phyloP scores from a whole-genome alignment of 1,140 invertebrate genomes.

The Solenopsis fugax region DNA sequence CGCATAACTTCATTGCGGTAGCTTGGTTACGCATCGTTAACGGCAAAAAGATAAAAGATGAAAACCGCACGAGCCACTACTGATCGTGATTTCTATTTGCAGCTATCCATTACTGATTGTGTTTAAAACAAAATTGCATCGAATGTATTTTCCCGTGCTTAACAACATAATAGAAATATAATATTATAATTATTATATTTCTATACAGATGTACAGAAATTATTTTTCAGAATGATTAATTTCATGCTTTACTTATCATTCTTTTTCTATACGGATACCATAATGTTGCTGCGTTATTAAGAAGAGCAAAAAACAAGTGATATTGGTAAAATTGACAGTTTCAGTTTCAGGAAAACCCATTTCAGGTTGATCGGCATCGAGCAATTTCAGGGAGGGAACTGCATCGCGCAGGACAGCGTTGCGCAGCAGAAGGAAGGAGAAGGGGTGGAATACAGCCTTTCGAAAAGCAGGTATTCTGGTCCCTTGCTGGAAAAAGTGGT shows the following conservation, averaged over 20 bases:
- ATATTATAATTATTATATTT: not conserved
- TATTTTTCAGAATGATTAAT: not conserved
- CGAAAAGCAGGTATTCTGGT: slow-evolving; percentile 81
- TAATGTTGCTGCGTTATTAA: not conserved
- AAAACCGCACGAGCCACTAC: slow-evolving; percentile 45
- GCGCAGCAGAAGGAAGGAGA: not conserved
- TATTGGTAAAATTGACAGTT: slow-evolving; percentile 45
- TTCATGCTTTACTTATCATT: not conserved
- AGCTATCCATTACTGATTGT: not conserved
- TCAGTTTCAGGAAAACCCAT: slow-evolving; percentile 53
- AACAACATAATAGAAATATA: not conserved
- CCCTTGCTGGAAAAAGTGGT: slow-evolving; percentile 81
- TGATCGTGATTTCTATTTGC: slow-evolving; percentile 1
- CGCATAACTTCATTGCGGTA: slow-evolving; percentile 70
- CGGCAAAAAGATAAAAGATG: slow-evolving; percentile 61
- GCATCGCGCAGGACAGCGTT: slow-evolving; percentile 24
- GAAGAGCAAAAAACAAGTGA: not conserved
- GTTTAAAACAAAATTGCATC: not conserved
- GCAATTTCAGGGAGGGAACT: slow-evolving; percentile 55
- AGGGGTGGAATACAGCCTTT: slow-evolving; percentile 69
- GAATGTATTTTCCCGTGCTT: not conserved
- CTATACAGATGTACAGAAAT: not conserved
- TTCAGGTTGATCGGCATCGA: slow-evolving; percentile 49
- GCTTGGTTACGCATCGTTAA: slow-evolving; percentile 54
- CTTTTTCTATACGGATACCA: not conserved